Evolutionary conservation across 2,113 vertebrate genomes (phyloP).

Genomic region (Albula goreensis): DNA sequence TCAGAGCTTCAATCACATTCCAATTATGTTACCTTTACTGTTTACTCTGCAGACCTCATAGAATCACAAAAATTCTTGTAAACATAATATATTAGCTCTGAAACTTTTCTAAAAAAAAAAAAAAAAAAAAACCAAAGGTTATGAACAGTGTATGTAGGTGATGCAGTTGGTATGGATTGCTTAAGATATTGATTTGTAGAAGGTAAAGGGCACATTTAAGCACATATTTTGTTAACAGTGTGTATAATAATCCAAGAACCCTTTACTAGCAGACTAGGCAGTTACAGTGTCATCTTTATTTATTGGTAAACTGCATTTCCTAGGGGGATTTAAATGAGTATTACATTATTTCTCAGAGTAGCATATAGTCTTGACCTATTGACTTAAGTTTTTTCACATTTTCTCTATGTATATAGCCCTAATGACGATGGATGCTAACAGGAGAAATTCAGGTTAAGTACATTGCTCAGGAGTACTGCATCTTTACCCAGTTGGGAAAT

Average conservation of each 20-base stretch:
- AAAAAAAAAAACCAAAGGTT: not conserved
- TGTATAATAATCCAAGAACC: not conserved
- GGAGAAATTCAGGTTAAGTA: not conserved
- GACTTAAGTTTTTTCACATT: not conserved
- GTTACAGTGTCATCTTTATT: not conserved
- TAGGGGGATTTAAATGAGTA: not conserved
- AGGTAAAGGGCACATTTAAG: not conserved
- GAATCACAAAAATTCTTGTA: not conserved
- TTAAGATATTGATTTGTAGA: not conserved
- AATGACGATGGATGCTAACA: not conserved
- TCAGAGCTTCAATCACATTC: not conserved
- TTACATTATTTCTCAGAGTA: not conserved
- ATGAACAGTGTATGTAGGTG: not conserved
- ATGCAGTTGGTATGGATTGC: not conserved
- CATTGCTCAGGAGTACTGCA: not conserved
- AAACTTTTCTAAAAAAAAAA: not conserved
- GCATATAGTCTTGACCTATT: not conserved
- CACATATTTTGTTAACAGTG: not conserved
- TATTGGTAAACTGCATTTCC: not conserved
- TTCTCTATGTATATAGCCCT: not conserved
- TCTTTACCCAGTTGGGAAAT: not conserved
- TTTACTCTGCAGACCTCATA: not conserved
- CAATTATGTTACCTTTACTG: not conserved
- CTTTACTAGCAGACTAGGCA: not conserved
- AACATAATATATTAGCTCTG: not conserved